Evolutionary conservation across 2,888 invertebrate species (phyloP).

Genomic region (Megalurothrips usitatus): DNA sequence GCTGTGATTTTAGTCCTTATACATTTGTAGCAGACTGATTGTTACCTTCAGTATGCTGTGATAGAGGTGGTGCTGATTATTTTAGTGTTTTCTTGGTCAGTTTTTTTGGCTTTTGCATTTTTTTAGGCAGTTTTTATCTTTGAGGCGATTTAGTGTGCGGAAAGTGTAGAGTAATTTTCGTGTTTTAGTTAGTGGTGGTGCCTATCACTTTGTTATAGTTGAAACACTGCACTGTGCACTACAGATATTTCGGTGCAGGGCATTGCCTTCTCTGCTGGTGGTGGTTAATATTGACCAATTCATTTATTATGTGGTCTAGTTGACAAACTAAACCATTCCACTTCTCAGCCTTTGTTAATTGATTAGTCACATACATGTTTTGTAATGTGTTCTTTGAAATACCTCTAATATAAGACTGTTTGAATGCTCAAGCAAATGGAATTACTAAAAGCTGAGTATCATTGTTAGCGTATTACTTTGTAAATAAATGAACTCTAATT

Average conservation of each 20-base stretch:
- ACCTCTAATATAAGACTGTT: background rate
- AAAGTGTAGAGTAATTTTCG: background rate
- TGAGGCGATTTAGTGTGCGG: background rate
- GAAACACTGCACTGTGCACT: conserved; percentile 1
- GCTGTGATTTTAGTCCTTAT: conserved; percentile 1
- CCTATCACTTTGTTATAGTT: background rate
- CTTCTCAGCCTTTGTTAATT: conserved; percentile 20
- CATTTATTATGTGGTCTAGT: background rate
- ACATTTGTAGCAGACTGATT: background rate
- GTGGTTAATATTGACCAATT: conserved; percentile 1
- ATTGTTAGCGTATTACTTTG: background rate
- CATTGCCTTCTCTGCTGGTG: background rate
- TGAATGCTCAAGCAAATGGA: conserved; percentile 1
- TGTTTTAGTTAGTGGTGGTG: background rate
- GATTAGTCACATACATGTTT: conserved; percentile 1
- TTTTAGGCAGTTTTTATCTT: background rate
- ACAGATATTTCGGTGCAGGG: background rate
- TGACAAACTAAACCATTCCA: conserved; percentile 22
- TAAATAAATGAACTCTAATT: background rate
- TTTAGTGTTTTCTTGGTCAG: background rate
- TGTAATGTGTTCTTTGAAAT: background rate
- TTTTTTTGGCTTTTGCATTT: background rate
- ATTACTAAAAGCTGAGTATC: background rate
- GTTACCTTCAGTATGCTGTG: background rate
- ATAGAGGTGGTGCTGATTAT: conserved; percentile 10